Percentiles rank a stretch among this genome's conserved stretches.
Evolutionary conservation across 2,797 vertebrate genomes (phyloP).

Genomic region (Gephyroberyx darwinii): DNA sequence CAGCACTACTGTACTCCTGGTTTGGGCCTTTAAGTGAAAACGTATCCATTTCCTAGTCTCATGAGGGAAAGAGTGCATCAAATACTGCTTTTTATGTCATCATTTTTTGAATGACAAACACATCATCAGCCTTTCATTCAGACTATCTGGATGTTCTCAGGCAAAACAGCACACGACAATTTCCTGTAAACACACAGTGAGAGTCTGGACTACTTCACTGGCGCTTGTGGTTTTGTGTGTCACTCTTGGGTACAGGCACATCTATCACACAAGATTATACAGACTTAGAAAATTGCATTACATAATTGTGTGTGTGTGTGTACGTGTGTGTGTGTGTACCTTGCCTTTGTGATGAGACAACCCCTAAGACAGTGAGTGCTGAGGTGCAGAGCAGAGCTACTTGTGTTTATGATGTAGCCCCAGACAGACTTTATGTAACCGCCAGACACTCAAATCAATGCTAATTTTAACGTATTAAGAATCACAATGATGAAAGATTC

Average conservation of each 20-base stretch:
- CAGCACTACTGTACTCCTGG: neutral
- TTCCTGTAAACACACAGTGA: constrained; percentile 9
- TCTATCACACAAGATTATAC: constrained; percentile 19
- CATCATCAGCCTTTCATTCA: constrained; percentile 15
- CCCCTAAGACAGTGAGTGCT: no score
- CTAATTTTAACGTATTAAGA: neutral
- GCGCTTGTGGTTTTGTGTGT: constrained; percentile 13
- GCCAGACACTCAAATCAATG: neutral
- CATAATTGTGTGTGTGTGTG: constrained; percentile 25
- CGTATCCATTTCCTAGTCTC: no score
- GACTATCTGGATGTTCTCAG: constrained; percentile 36
- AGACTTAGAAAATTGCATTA: constrained; percentile 41
- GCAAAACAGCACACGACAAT: constrained; percentile 14
- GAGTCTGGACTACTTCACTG: constrained; percentile 39
- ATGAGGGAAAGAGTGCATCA: no score
- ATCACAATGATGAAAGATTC: constrained; percentile 21
- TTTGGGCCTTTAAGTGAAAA: no score
- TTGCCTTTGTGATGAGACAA: no score
- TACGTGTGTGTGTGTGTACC: neutral
- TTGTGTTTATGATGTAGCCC: constrained; percentile 29
- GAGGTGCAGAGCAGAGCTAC: constrained; percentile 1
- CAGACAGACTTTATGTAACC: neutral
- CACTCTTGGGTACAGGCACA: constrained; percentile 29
- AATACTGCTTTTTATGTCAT: no score
- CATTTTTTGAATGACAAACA: neutral